These are phyloP conservation scores for Cheilosia soror DNA, from an alignment of 2,888 invertebrate species.

Conservation along the genomic window DNA sequence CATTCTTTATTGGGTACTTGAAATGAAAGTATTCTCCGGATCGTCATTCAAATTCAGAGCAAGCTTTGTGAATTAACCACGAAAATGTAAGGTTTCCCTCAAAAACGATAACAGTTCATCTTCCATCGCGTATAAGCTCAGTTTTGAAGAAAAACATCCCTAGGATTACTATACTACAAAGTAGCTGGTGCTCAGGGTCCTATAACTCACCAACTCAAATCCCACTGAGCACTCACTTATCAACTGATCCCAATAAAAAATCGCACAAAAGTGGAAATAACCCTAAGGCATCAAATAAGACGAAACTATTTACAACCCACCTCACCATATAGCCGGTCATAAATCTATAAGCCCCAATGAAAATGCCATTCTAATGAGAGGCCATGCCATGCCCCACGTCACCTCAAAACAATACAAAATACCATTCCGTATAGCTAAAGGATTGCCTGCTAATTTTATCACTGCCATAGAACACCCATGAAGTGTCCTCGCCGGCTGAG, in stretches of 20 bases:
- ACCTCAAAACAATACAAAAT: conserved; percentile 58
- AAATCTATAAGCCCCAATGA: conserved; percentile 71
- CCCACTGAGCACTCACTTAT: conserved; percentile 50
- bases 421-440: conserved; percentile 53
- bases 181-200: background rate
- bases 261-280: conserved; percentile 46
- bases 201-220: background rate
- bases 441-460: conserved; percentile 74
- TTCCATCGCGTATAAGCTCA: too few relatives aligned
- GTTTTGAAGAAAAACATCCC: background rate
- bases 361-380: conserved; percentile 73
- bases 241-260: conserved; percentile 43
- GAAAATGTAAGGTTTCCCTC: too few relatives aligned
- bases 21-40: too few relatives aligned
- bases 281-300: conserved; percentile 30
- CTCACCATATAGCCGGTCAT: conserved; percentile 36
- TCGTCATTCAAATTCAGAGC: too few relatives aligned
- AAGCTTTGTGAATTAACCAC: too few relatives aligned
- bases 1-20: too few relatives aligned
- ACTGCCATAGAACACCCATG: conserved; percentile 75
- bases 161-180: background rate
- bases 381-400: conserved; percentile 28
- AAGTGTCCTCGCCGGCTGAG: conserved; percentile 66
- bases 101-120: too few relatives aligned
- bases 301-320: conserved; percentile 66